Evolutionary conservation across 2,113 vertebrate species (phyloP).

Genomic region (Elephas maximus): DNA sequence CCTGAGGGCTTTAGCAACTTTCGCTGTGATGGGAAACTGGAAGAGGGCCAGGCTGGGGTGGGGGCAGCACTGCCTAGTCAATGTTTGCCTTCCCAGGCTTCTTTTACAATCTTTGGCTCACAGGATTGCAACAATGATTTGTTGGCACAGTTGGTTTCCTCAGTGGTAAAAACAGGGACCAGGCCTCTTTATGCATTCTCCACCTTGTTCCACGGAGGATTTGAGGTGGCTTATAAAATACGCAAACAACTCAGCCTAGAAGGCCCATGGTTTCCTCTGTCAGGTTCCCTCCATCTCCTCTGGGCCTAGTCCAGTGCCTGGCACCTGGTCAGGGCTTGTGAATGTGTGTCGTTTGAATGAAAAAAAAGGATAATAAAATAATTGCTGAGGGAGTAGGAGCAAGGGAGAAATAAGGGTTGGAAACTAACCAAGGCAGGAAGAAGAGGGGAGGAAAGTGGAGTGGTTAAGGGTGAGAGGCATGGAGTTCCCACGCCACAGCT

Average conservation of each 20-base stretch:
- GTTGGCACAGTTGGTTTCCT: slow-evolving; percentile 29
- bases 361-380: not conserved
- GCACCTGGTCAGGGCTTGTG: not conserved
- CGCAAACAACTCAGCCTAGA: not conserved
- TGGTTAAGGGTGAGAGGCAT: not conserved
- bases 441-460: not conserved
- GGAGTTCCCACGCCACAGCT: not conserved
- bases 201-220: rapidly evolving
- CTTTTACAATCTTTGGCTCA: not conserved
- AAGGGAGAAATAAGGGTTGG: not conserved
- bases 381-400: not conserved
- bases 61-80: not conserved
- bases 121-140: not conserved
- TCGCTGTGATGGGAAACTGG: slow-evolving; percentile 41
- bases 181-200: slow-evolving; percentile 9
- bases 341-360: slow-evolving; percentile 15
- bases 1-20: not conserved
- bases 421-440: not conserved
- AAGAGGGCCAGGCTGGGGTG: not conserved
- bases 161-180: not conserved
- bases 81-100: not conserved
- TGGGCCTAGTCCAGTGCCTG: not conserved
- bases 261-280: not conserved
- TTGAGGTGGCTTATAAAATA: not conserved
- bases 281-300: not conserved